Percentiles rank a stretch among this genome's conserved stretches.
Evolutionary conservation across 2,797 vertebrate genomes (phyloP).

Genomic region (Molothrus aeneus): DNA sequence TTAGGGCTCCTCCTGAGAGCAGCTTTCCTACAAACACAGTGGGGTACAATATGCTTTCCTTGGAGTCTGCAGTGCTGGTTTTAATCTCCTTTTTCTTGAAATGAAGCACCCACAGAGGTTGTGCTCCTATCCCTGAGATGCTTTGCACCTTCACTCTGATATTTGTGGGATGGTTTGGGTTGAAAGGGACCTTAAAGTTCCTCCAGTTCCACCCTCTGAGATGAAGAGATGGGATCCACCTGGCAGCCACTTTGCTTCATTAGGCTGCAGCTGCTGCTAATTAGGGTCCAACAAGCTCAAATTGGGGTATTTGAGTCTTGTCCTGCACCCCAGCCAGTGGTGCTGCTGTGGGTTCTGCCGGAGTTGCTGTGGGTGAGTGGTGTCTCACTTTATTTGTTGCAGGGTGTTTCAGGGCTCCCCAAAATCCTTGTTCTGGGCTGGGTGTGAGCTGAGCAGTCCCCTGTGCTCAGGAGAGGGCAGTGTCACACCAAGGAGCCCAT

Average conservation of each 20-base stretch:
- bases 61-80: not conserved
- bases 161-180: not conserved
- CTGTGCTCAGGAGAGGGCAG: constrained; percentile 59
- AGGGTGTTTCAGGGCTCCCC: accelerated
- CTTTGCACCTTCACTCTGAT: not conserved
- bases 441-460: not conserved
- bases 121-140: accelerated
- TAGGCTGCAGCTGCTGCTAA: not conserved
- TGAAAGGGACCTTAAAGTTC: not conserved
- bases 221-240: not conserved
- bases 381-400: accelerated
- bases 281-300: not conserved
- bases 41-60: accelerated
- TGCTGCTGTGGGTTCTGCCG: not conserved
- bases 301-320: accelerated
- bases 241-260: not conserved
- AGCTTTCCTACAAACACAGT: accelerated
- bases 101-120: accelerated
- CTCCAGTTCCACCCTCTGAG: not conserved
- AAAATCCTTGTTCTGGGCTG: accelerated
- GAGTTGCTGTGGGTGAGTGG: not conserved
- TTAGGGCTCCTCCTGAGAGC: not conserved
- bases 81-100: not conserved
- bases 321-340: accelerated
- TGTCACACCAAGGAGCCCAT: not conserved